Evolutionary conservation across 2,113 vertebrate genomes (phyloP).

Genomic region (Origma solitaria): DNA sequence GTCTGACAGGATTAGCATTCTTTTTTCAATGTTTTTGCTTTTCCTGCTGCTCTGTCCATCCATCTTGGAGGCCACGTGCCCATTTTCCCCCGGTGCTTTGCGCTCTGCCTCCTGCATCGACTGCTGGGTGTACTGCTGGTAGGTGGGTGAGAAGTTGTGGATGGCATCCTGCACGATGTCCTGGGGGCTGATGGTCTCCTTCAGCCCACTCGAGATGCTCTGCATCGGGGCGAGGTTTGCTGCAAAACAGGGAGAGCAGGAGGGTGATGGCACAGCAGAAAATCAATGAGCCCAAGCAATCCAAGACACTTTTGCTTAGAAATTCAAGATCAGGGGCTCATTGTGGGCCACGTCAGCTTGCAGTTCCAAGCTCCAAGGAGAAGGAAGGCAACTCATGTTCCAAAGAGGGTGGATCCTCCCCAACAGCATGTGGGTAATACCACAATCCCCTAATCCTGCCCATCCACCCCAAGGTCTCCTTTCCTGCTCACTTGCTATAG

Average conservation of each 20-base stretch:
- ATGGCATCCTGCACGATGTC: conserved; percentile 93
- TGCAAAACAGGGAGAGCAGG: conserved; percentile 27
- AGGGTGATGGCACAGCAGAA: neutral
- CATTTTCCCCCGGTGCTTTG: conserved; percentile 55
- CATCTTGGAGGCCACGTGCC: conserved; percentile 34
- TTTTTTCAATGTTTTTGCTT: conserved; percentile 84
- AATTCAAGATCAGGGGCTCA: neutral
- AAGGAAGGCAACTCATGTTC: neutral
- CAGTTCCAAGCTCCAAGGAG: accelerated
- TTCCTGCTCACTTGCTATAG: neutral
- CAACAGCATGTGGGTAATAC: neutral
- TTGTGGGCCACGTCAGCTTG: accelerated
- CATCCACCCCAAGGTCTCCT: neutral
- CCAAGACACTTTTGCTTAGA: neutral
- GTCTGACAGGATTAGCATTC: conserved; percentile 86
- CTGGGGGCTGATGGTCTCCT: conserved; percentile 91
- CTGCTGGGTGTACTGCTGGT: conserved; percentile 91
- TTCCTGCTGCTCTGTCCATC: conserved; percentile 8
- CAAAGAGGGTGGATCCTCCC: neutral
- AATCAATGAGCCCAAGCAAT: neutral
- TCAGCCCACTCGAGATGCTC: conserved; percentile 92
- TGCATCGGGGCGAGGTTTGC: conserved; percentile 85
- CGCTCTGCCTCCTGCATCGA: conserved; percentile 84
- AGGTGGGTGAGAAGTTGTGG: conserved; percentile 87
- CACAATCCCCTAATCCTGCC: neutral